These are phyloP conservation scores for Ondatra zibethicus DNA, from an alignment of 2,113 vertebrate genomes.

Conservation along the genomic window DNA sequence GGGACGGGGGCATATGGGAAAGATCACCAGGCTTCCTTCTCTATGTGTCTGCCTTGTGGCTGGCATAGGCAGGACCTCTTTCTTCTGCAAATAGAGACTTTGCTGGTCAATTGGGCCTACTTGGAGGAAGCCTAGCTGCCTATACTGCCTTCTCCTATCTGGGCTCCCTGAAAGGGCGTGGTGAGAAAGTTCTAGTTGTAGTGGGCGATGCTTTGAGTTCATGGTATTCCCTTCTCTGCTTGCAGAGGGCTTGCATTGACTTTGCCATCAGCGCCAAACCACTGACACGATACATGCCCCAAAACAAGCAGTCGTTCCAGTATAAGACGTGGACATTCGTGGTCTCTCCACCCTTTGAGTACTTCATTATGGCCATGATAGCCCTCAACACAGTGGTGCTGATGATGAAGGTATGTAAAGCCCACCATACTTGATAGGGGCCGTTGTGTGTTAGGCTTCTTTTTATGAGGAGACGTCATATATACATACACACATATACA, in stretches of 20 bases:
- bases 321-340: constrained; percentile 99
- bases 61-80: neutral
- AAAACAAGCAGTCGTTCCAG: constrained; percentile 96
- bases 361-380: constrained; percentile 99
- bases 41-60: accelerated
- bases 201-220: neutral
- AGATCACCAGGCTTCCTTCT: neutral
- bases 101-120: constrained; percentile 66
- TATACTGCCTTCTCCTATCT: neutral
- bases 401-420: constrained; percentile 96
- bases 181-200: neutral
- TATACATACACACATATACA: neutral
- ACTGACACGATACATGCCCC: constrained; percentile 97
- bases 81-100: constrained; percentile 87
- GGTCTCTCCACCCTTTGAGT: constrained; percentile 97
- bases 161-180: neutral
- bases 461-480: neutral
- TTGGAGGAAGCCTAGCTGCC: no score
- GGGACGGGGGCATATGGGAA: neutral
- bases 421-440: neutral
- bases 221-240: neutral
- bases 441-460: neutral
- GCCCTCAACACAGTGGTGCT: constrained; percentile 98
- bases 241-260: constrained; percentile 98
- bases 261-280: constrained; percentile 98